Conservation (phyloP, 2,888 invertebrate species). For the Acronicta psi region DNA sequence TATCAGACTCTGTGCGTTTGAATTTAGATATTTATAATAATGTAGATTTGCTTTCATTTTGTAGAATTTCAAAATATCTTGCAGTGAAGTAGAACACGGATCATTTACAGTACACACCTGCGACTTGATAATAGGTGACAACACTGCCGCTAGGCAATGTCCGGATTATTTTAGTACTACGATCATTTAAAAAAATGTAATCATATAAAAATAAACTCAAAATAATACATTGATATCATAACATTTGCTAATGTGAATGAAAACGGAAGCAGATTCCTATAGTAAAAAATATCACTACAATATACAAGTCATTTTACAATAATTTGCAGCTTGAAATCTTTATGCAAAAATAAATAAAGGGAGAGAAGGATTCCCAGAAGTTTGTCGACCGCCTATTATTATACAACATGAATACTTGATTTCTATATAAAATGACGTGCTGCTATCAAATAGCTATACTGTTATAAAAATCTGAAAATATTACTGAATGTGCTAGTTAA, state of each 20-base stretch:
- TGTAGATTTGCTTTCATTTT: slow-evolving; percentile 17
- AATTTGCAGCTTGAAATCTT: not conserved
- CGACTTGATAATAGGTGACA: no score
- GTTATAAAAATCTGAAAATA: slow-evolving; percentile 78
- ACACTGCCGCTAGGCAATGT: no score
- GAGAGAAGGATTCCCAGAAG: slow-evolving; percentile 3
- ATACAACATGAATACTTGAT: slow-evolving; percentile 15
- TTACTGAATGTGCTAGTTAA: slow-evolving; percentile 85
- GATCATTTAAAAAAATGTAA: no score
- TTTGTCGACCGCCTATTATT: slow-evolving; percentile 53
- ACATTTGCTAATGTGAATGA: no score
- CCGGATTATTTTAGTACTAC: no score
- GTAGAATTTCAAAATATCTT: not conserved
- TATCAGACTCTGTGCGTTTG: slow-evolving; percentile 42
- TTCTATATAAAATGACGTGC: slow-evolving; percentile 8
- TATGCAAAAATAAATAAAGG: not conserved
- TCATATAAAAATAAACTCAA: no score
- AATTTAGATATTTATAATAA: slow-evolving; percentile 24
- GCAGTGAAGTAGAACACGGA: not conserved
- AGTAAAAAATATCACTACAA: no score
- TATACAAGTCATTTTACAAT: not conserved
- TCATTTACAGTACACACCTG: not conserved
- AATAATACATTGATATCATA: no score
- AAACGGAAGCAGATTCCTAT: no score
- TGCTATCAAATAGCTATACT: slow-evolving; percentile 24